Conservation (phyloP, 1,140 invertebrate species). For the Pseudomyrmex cubaensis region DNA sequence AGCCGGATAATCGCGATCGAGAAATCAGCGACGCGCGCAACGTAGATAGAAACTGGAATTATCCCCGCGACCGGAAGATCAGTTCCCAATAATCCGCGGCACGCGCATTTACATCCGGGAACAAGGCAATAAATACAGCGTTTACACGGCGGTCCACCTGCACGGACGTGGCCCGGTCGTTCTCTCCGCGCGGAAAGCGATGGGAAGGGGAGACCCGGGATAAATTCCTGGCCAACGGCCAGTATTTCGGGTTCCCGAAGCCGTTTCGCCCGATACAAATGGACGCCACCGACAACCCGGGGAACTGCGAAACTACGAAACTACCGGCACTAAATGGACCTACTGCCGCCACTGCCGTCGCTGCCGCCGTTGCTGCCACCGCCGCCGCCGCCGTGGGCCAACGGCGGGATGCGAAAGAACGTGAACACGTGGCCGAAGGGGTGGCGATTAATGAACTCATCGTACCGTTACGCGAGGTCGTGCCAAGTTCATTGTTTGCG, state of each 20-base stretch:
- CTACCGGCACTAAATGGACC: slow-evolving; percentile 69
- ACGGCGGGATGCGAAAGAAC: slow-evolving; percentile 42
- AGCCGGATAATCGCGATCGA: slow-evolving; percentile 23
- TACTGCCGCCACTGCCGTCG: slow-evolving; percentile 16
- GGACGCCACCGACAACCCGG: slow-evolving; percentile 66
- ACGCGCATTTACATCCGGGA: slow-evolving; percentile 78
- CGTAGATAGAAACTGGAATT: slow-evolving; percentile 64
- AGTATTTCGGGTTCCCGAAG: slow-evolving; percentile 73
- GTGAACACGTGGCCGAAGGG: slow-evolving; percentile 39
- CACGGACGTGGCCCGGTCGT: slow-evolving; percentile 36
- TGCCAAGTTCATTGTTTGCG: slow-evolving; percentile 35
- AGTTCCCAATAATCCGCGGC: slow-evolving; percentile 78
- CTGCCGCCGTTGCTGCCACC: neutral
- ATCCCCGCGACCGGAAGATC: slow-evolving; percentile 74
- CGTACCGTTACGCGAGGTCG: slow-evolving; percentile 26
- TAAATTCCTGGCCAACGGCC: slow-evolving; percentile 80
- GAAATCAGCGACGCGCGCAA: slow-evolving; percentile 19
- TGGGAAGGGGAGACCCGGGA: slow-evolving; percentile 61
- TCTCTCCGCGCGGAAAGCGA: slow-evolving; percentile 3
- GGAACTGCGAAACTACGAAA: slow-evolving; percentile 77
- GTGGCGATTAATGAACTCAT: slow-evolving; percentile 52
- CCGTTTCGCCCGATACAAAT: slow-evolving; percentile 78
- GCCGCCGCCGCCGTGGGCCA: slow-evolving; percentile 9
- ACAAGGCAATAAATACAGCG: slow-evolving; percentile 78
- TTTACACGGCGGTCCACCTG: slow-evolving; percentile 76